phyloP scores from a whole-genome alignment of 2,888 invertebrate species.

The Odontothrips loti region DNA sequence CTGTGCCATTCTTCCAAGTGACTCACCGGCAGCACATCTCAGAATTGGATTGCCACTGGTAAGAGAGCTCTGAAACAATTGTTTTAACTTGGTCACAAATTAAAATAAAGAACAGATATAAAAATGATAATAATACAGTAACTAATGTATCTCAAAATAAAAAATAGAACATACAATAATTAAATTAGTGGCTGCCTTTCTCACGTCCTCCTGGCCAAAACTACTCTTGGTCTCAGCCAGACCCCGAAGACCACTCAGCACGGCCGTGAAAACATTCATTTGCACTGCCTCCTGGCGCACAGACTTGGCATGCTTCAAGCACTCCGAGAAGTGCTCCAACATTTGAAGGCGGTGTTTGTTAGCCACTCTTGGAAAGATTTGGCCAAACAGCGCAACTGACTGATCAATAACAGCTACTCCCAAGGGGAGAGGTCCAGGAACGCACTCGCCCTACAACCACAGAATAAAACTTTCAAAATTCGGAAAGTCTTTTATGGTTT shows the following conservation, averaged over 20 bases:
- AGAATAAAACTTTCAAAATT: constrained; percentile 21
- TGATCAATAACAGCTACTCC: constrained; percentile 96
- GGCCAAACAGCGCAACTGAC: constrained; percentile 87
- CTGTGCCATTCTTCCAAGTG: constrained; percentile 88
- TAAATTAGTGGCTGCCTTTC: constrained; percentile 74
- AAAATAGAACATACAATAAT: constrained; percentile 59
- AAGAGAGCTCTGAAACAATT: constrained; percentile 57
- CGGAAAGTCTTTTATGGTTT: background rate
- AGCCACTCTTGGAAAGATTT: constrained; percentile 89
- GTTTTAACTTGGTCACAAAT: background rate
- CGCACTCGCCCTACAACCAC: constrained; percentile 52
- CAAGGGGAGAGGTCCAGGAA: constrained; percentile 79
- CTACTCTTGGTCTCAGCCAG: constrained; percentile 80
- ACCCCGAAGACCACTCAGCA: constrained; percentile 82
- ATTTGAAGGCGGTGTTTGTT: constrained; percentile 96
- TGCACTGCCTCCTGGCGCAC: constrained; percentile 91
- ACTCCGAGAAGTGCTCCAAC: constrained; percentile 94
- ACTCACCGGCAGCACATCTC: constrained; percentile 92
- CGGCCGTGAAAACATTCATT: constrained; percentile 92
- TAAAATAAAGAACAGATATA: constrained; percentile 23
- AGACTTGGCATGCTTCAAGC: constrained; percentile 88
- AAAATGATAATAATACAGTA: constrained; percentile 27
- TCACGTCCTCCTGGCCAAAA: constrained; percentile 85
- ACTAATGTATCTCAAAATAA: no score
- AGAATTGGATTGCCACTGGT: constrained; percentile 72